phyloP scores from a whole-genome alignment of 2,113 vertebrate species.

The Morphnarchus princeps region DNA sequence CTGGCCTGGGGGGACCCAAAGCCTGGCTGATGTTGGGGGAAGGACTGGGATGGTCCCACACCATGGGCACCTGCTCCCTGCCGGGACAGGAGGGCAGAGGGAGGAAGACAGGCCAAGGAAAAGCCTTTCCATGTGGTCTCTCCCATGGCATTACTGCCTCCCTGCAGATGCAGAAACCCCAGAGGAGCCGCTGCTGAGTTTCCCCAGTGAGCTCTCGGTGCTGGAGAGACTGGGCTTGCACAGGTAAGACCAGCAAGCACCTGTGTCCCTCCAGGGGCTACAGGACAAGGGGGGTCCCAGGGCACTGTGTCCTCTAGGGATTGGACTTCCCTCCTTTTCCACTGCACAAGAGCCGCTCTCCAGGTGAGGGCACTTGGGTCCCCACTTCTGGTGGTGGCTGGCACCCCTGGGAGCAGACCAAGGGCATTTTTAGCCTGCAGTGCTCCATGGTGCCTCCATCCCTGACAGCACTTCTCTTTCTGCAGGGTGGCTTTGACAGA shows the following conservation, averaged over 20 bases:
- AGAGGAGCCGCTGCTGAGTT: conserved; percentile 28
- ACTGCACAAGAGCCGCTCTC: not conserved
- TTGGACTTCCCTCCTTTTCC: not conserved
- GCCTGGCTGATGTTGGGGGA: not conserved
- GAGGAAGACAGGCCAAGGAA: not conserved
- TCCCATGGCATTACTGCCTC: not conserved
- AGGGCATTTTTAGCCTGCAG: not conserved
- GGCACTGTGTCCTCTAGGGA: rapidly evolving
- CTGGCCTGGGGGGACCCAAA: not conserved
- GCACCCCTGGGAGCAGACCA: not conserved
- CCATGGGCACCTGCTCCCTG: not conserved
- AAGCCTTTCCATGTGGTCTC: not conserved
- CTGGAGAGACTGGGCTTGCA: conserved; percentile 77
- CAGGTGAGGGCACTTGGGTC: not conserved
- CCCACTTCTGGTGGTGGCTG: not conserved
- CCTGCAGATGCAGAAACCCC: conserved; percentile 8
- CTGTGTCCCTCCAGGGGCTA: rapidly evolving
- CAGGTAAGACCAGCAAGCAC: conserved; percentile 60
- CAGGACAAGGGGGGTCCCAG: not conserved
- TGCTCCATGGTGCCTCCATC: not conserved
- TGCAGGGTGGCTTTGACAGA: conserved; percentile 80
- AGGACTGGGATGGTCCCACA: not conserved
- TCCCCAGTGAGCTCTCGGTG: conserved; percentile 71
- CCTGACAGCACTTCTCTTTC: conserved; percentile 8
- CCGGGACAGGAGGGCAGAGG: not conserved